Conservation (phyloP, 2,113 vertebrate species). For the Amia ocellicauda region DNA sequence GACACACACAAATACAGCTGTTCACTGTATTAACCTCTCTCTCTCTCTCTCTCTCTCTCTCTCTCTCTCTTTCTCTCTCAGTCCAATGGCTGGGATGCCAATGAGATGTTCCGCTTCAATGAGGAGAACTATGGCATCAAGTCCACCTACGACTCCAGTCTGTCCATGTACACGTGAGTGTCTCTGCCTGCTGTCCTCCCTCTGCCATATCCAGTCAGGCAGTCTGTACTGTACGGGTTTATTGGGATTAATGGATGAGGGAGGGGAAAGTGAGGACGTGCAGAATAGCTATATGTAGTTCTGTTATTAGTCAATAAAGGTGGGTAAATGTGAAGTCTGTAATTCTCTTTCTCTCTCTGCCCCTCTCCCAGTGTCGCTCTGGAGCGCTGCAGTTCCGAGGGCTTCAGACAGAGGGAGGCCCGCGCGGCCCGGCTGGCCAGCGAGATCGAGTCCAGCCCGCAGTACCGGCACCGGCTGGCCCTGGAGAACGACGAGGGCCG, state of each 20-base stretch:
- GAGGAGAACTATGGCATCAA: conserved; percentile 88
- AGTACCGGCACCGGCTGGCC: conserved; percentile 74
- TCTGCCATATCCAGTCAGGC: no score
- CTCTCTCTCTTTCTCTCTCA: conserved; percentile 33
- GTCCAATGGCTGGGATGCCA: conserved; percentile 92
- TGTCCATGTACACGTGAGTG: conserved; percentile 88
- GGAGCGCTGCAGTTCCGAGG: conserved; percentile 79
- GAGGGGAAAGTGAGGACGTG: no score
- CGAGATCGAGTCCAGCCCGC: conserved; percentile 85
- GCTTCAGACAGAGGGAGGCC: conserved; percentile 78
- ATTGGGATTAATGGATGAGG: no score
- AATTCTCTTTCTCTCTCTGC: not conserved
- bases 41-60: not conserved
- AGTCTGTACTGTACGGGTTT: no score
- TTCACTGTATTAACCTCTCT: no score
- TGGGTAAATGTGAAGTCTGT: not conserved
- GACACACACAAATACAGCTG: no score
- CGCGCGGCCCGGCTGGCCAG: conserved; percentile 78
- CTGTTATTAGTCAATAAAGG: no score
- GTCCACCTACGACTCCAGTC: conserved; percentile 87
- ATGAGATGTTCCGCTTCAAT: conserved; percentile 90
- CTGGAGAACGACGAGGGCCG: conserved; percentile 86
- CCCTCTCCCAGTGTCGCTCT: not conserved
- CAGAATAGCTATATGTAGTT: no score
- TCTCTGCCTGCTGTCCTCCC: not conserved